Conservation (phyloP, 64 coral and sea anemone genomes). For the Stichodactyla helianthus region DNA sequence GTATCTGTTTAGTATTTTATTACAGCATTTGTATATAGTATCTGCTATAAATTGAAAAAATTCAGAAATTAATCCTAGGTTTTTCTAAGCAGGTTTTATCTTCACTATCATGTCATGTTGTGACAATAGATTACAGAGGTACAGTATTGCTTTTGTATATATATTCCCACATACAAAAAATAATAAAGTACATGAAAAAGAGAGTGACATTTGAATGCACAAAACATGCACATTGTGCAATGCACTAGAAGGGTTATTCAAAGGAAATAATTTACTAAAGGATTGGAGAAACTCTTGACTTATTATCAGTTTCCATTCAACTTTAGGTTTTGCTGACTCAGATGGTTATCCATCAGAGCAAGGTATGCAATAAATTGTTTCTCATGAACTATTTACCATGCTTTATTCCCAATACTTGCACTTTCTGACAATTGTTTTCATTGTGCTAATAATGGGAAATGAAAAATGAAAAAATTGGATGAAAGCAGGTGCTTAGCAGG, state of each 20-base stretch:
- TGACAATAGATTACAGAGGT: conserved; percentile 59
- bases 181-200: too few relatives aligned
- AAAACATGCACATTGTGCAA: too few relatives aligned
- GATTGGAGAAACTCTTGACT: background rate
- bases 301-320: background rate
- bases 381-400: background rate
- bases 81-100: conserved; percentile 6
- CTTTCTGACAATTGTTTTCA: too few relatives aligned
- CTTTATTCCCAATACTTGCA: too few relatives aligned
- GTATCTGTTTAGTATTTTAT: background rate
- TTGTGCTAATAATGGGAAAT: too few relatives aligned
- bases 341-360: conserved; percentile 57
- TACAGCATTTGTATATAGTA: background rate
- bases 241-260: too few relatives aligned
- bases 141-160: background rate
- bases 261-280: too few relatives aligned
- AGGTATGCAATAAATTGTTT: conserved; percentile 20
- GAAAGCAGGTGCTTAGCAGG: too few relatives aligned
- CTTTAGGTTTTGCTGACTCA: conserved; percentile 67
- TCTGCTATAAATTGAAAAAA: background rate
- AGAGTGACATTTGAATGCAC: too few relatives aligned
- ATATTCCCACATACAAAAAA: too few relatives aligned
- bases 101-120: conserved; percentile 37
- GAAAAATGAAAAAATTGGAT: too few relatives aligned
- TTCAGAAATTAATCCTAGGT: background rate